phyloP scores from a whole-genome alignment of 2,113 vertebrate genomes.

The Hydrolagus affinis region DNA sequence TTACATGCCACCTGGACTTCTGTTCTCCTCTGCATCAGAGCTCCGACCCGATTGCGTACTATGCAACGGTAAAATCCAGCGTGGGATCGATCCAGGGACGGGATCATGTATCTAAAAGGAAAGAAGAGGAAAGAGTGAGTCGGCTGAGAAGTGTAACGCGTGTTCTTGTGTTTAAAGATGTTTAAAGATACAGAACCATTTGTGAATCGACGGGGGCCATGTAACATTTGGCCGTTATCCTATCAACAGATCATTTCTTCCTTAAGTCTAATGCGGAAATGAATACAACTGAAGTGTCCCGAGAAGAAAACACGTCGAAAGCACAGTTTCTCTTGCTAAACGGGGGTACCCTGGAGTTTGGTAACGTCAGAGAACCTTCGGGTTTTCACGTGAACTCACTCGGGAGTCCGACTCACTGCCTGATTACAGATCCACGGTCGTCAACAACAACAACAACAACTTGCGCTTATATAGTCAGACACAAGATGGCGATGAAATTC shows the following conservation, averaged over 20 bases:
- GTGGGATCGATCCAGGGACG: constrained; percentile 83
- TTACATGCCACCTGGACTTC: constrained; percentile 97
- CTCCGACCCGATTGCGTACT: constrained; percentile 87
- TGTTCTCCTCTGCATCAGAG: constrained; percentile 83
- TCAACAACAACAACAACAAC: no score
- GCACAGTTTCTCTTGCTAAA: no score
- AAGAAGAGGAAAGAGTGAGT: constrained; percentile 41
- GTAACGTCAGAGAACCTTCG: no score
- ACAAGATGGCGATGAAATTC: background rate
- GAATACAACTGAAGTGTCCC: no score
- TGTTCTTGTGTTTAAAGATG: background rate
- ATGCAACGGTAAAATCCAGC: constrained; percentile 93
- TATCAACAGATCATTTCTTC: no score
- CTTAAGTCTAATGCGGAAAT: no score
- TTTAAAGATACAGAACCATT: background rate
- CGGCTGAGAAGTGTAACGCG: background rate
- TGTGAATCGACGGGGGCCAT: background rate
- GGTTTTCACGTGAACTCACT: no score
- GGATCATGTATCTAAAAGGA: constrained; percentile 78
- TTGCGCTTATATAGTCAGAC: background rate
- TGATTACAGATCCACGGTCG: background rate
- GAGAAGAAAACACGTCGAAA: no score
- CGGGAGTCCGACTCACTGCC: background rate
- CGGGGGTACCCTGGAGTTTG: no score
- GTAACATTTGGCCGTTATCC: no score